Conservation (phyloP, 2,888 invertebrate genomes). For the Ennomos fuscantarius region DNA sequence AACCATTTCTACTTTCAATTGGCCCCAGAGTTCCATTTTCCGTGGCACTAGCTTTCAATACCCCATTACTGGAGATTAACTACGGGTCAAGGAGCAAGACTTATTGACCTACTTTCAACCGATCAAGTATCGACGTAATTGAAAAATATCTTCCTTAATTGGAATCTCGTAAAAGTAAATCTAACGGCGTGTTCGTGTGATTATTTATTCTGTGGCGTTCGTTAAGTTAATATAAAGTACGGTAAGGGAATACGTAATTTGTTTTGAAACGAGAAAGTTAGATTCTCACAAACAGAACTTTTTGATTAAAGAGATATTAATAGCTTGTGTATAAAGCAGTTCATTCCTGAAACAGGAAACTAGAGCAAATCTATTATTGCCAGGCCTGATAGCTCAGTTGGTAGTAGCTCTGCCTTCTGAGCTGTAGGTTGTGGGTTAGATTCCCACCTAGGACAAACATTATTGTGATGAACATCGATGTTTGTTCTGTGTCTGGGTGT, state of each 20-base stretch:
- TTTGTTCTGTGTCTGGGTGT: too few relatives aligned
- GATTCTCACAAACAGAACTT: constrained; percentile 6
- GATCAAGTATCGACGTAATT: constrained; percentile 22
- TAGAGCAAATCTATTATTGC: not conserved
- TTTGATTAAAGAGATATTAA: constrained; percentile 22
- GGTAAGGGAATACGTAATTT: too few relatives aligned
- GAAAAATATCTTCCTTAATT: constrained; percentile 26
- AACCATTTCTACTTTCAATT: not conserved
- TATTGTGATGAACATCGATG: too few relatives aligned
- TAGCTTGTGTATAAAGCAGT: constrained; percentile 9
- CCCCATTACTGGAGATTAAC: constrained; percentile 29
- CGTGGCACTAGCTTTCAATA: constrained; percentile 20
- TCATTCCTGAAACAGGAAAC: not conserved
- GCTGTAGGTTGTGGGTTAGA: too few relatives aligned
- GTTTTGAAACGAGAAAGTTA: not conserved
- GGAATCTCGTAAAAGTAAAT: constrained; percentile 17
- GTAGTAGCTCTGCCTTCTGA: too few relatives aligned
- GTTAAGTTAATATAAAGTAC: too few relatives aligned
- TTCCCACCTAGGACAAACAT: too few relatives aligned
- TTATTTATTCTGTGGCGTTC: too few relatives aligned
- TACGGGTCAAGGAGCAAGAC: constrained; percentile 37
- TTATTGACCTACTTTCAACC: constrained; percentile 41
- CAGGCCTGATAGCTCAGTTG: too few relatives aligned
- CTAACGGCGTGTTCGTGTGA: too few relatives aligned
- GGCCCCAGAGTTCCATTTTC: not conserved